These are phyloP conservation scores for Lamproptera curius DNA, from an alignment of 2,888 invertebrate genomes.

Conservation along the genomic window DNA sequence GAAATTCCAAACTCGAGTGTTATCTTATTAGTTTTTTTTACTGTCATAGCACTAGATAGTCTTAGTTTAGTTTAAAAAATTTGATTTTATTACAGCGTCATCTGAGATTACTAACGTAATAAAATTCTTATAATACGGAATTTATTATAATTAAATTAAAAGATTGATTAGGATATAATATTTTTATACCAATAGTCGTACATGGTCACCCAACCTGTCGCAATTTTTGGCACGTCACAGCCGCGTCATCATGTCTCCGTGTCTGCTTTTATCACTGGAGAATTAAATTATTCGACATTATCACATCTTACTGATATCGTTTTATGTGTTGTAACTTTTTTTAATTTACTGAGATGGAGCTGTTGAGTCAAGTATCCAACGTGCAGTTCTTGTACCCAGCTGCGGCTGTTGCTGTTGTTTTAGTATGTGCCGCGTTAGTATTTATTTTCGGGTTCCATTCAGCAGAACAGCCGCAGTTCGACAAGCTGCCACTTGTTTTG, in stretches of 20 bases:
- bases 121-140: too few relatives aligned
- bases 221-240: conserved; percentile 81
- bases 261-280: conserved; percentile 74
- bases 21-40: too few relatives aligned
- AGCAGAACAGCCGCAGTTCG: conserved; percentile 88
- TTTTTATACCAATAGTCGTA: too few relatives aligned
- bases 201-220: conserved; percentile 22
- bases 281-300: conserved; percentile 73
- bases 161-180: too few relatives aligned
- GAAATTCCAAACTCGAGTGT: too few relatives aligned
- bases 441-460: conserved; percentile 89
- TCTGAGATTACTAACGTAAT: too few relatives aligned
- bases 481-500: conserved; percentile 80
- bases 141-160: too few relatives aligned
- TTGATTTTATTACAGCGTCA: too few relatives aligned
- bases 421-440: conserved; percentile 84
- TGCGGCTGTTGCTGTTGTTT: conserved; percentile 80
- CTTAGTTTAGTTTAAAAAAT: conserved; percentile 7
- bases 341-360: conserved; percentile 75
- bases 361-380: conserved; percentile 77
- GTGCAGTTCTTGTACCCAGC: conserved; percentile 76
- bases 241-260: conserved; percentile 83
- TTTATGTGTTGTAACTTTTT: conserved; percentile 54
- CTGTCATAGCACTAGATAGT: too few relatives aligned
- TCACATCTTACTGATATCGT: conserved; percentile 67